Evolutionary conservation across 1,140 invertebrate genomes (phyloP).

Genomic region (Trachelipus rathkii): DNA sequence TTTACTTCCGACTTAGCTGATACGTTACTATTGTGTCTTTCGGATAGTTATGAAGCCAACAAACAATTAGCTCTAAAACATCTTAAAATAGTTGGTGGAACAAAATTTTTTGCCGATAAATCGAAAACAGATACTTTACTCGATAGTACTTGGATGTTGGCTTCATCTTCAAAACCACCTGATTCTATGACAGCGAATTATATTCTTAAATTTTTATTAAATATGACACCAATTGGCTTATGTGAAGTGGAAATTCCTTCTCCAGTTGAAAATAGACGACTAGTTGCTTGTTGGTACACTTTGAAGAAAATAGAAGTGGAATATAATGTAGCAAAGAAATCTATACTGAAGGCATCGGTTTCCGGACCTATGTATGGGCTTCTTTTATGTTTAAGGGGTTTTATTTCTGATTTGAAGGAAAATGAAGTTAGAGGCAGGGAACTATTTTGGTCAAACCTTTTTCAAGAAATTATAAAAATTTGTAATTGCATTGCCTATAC

Average conservation of each 20-base stretch:
- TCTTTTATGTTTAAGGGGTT: slow-evolving; percentile 64
- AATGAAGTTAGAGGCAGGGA: slow-evolving; percentile 31
- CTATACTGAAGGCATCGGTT: slow-evolving; percentile 61
- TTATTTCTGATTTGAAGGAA: slow-evolving; percentile 55
- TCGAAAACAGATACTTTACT: slow-evolving; percentile 51
- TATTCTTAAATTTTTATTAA: slow-evolving; percentile 59
- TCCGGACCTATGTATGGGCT: slow-evolving; percentile 71
- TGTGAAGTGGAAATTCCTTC: neutral
- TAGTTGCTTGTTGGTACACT: slow-evolving; percentile 39
- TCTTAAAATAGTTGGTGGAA: slow-evolving; percentile 28
- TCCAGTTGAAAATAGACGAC: slow-evolving; percentile 17
- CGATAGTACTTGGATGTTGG: slow-evolving; percentile 56
- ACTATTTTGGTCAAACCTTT: slow-evolving; percentile 56
- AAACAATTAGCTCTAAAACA: slow-evolving; percentile 63
- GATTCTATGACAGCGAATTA: slow-evolving; percentile 73
- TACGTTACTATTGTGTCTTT: slow-evolving; percentile 58
- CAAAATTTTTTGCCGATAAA: slow-evolving; percentile 25
- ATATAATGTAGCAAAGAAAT: slow-evolving; percentile 56
- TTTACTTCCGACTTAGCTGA: slow-evolving; percentile 48
- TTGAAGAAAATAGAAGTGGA: slow-evolving; percentile 53
- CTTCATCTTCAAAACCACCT: slow-evolving; percentile 68
- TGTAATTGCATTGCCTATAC: slow-evolving; percentile 61
- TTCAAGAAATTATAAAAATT: slow-evolving; percentile 58
- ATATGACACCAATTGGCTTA: slow-evolving; percentile 26
- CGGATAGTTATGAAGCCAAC: slow-evolving; percentile 74